These are phyloP conservation scores for Phainopepla nitens DNA, from an alignment of 2,113 vertebrate genomes.

Conservation along the genomic window DNA sequence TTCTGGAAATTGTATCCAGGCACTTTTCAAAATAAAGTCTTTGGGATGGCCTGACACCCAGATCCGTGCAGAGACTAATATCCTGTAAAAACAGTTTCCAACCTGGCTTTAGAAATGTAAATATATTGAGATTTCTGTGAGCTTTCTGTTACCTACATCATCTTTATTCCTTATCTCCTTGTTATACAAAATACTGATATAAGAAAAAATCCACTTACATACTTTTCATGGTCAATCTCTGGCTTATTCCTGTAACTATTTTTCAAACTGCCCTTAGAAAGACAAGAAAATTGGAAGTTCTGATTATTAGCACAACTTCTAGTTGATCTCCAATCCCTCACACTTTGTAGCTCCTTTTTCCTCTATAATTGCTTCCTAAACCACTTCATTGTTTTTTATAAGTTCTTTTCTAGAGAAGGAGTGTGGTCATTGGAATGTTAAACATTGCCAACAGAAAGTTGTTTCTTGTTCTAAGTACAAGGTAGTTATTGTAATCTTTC, in stretches of 20 bases:
- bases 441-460: background rate
- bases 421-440: background rate
- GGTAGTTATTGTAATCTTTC: constrained; percentile 14
- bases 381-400: background rate
- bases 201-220: background rate
- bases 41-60: background rate
- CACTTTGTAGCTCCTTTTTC: background rate
- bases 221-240: background rate
- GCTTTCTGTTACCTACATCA: background rate
- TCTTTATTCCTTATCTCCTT: background rate
- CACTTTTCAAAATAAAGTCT: background rate
- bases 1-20: background rate
- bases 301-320: background rate
- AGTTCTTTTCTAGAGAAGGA: background rate
- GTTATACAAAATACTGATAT: background rate
- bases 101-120: background rate
- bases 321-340: background rate
- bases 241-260: background rate
- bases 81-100: background rate
- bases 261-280: background rate
- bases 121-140: background rate
- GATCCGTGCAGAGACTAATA: background rate
- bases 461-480: background rate
- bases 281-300: background rate
- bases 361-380: background rate